These are phyloP conservation scores for Blomia tropicalis DNA, from an alignment of 2,888 invertebrate species.

Conservation along the genomic window DNA sequence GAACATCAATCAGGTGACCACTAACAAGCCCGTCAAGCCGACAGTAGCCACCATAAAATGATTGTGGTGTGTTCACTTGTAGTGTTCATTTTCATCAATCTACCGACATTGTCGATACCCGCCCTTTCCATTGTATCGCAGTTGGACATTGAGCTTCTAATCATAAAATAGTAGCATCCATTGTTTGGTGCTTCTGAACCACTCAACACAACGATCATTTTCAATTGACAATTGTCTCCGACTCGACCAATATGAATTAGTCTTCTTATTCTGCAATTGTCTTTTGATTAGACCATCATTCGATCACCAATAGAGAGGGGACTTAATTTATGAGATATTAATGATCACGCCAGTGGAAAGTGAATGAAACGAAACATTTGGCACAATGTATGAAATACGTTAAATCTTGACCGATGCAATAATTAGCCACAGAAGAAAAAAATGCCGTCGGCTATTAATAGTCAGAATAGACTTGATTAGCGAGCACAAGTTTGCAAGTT, in stretches of 20 bases:
- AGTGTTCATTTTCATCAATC: background rate
- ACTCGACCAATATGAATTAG: slow-evolving; percentile 11
- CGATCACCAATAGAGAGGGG: too few species aligned
- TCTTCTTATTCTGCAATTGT: background rate
- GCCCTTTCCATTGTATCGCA: background rate
- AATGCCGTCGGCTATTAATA: background rate
- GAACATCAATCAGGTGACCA: slow-evolving; percentile 6
- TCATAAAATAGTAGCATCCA: too few species aligned
- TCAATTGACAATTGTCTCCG: too few species aligned
- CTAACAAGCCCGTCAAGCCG: slow-evolving; percentile 13
- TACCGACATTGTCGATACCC: background rate
- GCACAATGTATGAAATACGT: too few species aligned
- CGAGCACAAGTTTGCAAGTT: background rate
- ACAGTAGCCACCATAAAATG: background rate
- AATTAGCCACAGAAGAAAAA: slow-evolving; percentile 7
- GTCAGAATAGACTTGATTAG: slow-evolving; percentile 14
- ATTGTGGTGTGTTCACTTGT: background rate
- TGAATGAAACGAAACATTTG: background rate
- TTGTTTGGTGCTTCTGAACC: too few species aligned
- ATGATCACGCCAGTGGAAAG: background rate
- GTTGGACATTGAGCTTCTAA: background rate
- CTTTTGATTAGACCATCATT: background rate
- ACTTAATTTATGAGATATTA: slow-evolving; percentile 11
- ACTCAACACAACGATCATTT: too few species aligned
- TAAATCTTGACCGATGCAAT: background rate